phyloP scores from a whole-genome alignment of 2,888 invertebrate genomes.

The Acanthosepion pharaonis region DNA sequence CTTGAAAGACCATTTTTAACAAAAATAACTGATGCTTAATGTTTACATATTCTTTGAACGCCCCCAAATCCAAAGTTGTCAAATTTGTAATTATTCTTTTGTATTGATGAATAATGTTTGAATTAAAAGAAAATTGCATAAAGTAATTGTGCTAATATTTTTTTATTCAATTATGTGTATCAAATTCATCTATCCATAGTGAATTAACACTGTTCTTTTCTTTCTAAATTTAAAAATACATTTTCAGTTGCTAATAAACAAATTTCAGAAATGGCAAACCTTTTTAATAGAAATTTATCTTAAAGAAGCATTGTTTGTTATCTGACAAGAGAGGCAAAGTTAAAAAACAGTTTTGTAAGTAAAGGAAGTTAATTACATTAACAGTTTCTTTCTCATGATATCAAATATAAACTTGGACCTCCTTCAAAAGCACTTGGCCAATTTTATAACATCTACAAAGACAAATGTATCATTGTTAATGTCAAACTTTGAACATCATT shows the following conservation, averaged over 20 bases:
- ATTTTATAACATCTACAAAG: neutral
- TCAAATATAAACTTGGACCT: neutral
- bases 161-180: too few relatives aligned
- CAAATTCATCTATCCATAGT: too few relatives aligned
- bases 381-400: neutral
- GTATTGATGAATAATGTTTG: too few relatives aligned
- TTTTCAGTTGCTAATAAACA: neutral
- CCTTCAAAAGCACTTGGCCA: neutral
- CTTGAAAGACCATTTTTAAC: too few relatives aligned
- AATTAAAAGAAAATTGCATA: too few relatives aligned
- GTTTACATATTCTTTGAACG: too few relatives aligned
- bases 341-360: neutral
- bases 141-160: too few relatives aligned
- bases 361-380: neutral
- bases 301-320: neutral
- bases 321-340: neutral
- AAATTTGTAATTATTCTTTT: too few relatives aligned
- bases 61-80: too few relatives aligned
- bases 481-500: neutral
- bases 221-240: neutral
- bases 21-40: too few relatives aligned
- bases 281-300: neutral
- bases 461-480: neutral
- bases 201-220: too few relatives aligned
- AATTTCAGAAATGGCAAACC: neutral